Conservation (phyloP, 2,797 vertebrate genomes). For the Clarias pachynema region DNA sequence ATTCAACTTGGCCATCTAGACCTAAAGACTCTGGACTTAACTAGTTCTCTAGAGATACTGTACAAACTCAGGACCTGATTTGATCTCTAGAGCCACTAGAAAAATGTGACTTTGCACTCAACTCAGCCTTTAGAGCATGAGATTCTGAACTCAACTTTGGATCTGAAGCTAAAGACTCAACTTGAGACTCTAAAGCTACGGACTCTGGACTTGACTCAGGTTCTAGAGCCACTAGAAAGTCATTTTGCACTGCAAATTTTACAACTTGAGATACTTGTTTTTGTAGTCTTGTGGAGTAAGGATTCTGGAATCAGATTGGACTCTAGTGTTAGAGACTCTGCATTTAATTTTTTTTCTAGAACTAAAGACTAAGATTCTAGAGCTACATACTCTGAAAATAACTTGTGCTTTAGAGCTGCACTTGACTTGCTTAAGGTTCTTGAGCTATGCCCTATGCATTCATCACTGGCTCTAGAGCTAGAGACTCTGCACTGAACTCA, state of each 20-base stretch:
- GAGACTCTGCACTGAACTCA: neutral
- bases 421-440: no score
- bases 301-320: neutral
- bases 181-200: neutral
- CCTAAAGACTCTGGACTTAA: neutral
- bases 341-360: neutral
- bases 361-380: neutral
- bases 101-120: neutral
- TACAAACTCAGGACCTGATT: neutral
- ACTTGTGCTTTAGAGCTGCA: no score
- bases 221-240: no score
- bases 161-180: neutral
- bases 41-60: no score
- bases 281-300: neutral
- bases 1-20: neutral
- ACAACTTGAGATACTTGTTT: no score
- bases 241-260: no score
- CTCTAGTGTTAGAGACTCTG: no score
- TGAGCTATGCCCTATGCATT: neutral
- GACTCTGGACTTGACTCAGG: neutral
- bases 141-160: neutral
- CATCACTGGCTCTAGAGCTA: neutral
- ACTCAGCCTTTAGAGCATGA: neutral
- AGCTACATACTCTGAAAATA: neutral
- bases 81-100: no score